phyloP scores from a whole-genome alignment of 2,888 invertebrate species.

The Bellardia pandia region DNA sequence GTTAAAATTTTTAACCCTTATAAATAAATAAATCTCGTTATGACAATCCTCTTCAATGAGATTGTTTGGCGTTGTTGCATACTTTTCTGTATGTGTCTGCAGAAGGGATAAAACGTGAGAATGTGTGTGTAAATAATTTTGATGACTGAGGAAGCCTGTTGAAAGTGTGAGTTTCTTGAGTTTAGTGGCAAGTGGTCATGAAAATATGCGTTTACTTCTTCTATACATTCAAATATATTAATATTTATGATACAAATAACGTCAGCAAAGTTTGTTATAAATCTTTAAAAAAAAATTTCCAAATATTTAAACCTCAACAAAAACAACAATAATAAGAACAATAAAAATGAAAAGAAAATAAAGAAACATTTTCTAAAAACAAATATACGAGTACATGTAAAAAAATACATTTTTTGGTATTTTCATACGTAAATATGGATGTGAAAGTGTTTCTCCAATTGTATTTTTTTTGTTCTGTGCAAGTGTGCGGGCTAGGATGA shows the following conservation, averaged over 20 bases:
- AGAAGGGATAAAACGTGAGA: neutral
- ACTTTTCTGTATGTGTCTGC: neutral
- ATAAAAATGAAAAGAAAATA: neutral
- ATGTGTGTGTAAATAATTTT: neutral
- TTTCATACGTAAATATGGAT: too few species aligned
- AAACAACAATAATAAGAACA: slow-evolving; percentile 2
- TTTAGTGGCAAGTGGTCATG: slow-evolving; percentile 24
- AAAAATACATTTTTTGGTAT: too few species aligned
- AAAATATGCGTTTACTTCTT: slow-evolving; percentile 45
- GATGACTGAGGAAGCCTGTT: too few species aligned
- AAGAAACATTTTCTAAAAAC: neutral
- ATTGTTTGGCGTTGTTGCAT: neutral
- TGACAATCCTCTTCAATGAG: slow-evolving; percentile 62
- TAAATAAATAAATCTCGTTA: slow-evolving; percentile 66
- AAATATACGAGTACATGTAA: too few species aligned
- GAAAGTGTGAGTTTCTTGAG: neutral
- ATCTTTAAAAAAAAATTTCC: slow-evolving; percentile 27
- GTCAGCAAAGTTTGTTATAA: slow-evolving; percentile 55
- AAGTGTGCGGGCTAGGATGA: neutral
- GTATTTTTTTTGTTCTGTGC: neutral
- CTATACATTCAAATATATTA: neutral
- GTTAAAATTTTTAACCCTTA: slow-evolving; percentile 55
- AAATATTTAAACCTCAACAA: slow-evolving; percentile 43
- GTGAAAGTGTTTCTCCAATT: too few species aligned
- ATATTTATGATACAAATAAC: slow-evolving; percentile 59